A percentile compares a stretch with the other conserved stretches of the same genome.
phyloP scores from a whole-genome alignment of 2,797 vertebrate species.

The Epinephelus awoara region DNA sequence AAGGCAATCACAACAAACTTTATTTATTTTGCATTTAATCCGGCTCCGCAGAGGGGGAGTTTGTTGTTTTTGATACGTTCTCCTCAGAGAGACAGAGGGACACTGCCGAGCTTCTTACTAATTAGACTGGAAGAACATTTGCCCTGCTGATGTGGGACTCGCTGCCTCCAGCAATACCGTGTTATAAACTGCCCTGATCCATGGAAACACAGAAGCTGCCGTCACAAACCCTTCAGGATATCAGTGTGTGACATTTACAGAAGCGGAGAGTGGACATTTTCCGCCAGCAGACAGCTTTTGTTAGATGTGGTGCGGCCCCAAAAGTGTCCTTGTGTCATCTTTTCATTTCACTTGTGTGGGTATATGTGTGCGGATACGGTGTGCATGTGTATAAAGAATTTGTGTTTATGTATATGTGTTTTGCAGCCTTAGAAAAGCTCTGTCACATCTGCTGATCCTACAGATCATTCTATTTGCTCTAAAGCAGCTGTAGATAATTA shows the following conservation, averaged over 20 bases:
- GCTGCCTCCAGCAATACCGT: conserved; percentile 44
- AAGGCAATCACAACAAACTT: conserved; percentile 60
- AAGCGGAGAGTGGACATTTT: conserved; percentile 13
- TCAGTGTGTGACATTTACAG: conserved; percentile 65
- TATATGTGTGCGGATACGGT: neutral
- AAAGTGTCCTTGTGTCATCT: conserved; percentile 1
- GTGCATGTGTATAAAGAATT: neutral
- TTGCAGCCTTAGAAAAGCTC: conserved; percentile 36
- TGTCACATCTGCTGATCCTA: conserved; percentile 67
- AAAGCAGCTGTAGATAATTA: conserved; percentile 82
- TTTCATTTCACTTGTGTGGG: conserved; percentile 6
- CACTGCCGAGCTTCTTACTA: conserved; percentile 50
- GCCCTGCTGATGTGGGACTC: conserved; percentile 54
- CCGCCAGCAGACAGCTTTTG: conserved; percentile 20
- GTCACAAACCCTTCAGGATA: conserved; percentile 49
- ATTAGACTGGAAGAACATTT: conserved; percentile 69
- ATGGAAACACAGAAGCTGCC: conserved; percentile 20
- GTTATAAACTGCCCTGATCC: conserved; percentile 42
- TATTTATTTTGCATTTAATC: conserved; percentile 62
- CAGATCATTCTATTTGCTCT: conserved; percentile 75
- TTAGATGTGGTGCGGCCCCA: conserved; percentile 11
- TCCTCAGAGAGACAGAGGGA: conserved; percentile 54
- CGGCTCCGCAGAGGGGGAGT: conserved; percentile 34
- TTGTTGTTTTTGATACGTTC: conserved; percentile 55
- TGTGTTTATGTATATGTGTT: conserved; percentile 21